These are phyloP conservation scores for Drosophila pruinosa DNA, from an alignment of 1,140 invertebrate species.

Conservation along the genomic window DNA sequence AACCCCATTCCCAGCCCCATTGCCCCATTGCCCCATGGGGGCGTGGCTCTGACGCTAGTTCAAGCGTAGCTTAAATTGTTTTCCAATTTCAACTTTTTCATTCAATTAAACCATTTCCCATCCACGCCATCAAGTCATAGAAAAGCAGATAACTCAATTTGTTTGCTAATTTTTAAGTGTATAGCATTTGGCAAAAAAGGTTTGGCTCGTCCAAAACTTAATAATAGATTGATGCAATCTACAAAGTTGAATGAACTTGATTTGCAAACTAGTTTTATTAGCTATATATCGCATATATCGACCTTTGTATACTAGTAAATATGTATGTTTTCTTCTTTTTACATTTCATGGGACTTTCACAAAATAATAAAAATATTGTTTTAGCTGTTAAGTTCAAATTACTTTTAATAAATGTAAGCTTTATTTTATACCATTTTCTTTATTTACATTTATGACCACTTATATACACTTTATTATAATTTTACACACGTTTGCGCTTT, in stretches of 20 bases:
- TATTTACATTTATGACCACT: not conserved
- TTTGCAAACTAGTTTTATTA: not conserved
- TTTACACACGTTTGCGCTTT: not conserved
- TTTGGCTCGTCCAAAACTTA: not conserved
- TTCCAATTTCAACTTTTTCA: constrained; percentile 33
- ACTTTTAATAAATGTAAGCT: not conserved
- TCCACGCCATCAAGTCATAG: not conserved
- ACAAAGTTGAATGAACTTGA: not conserved
- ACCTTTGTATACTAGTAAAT: not conserved
- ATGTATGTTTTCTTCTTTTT: not conserved
- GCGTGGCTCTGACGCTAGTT: constrained; percentile 7
- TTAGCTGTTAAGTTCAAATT: not conserved
- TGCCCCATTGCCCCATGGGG: not conserved
- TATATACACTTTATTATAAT: not conserved
- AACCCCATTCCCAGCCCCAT: constrained; percentile 10
- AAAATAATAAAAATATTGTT: too few species aligned
- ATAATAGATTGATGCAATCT: not conserved
- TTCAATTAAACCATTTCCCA: constrained; percentile 54
- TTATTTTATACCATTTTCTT: not conserved
- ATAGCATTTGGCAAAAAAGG: not conserved
- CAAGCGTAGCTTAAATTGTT: constrained; percentile 34
- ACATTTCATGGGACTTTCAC: too few species aligned
- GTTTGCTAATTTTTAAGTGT: constrained; percentile 51
- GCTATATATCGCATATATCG: not conserved
- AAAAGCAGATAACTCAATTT: constrained; percentile 33